phyloP scores from a whole-genome alignment of 2,797 vertebrate genomes.

The Lepus townsendii region DNA sequence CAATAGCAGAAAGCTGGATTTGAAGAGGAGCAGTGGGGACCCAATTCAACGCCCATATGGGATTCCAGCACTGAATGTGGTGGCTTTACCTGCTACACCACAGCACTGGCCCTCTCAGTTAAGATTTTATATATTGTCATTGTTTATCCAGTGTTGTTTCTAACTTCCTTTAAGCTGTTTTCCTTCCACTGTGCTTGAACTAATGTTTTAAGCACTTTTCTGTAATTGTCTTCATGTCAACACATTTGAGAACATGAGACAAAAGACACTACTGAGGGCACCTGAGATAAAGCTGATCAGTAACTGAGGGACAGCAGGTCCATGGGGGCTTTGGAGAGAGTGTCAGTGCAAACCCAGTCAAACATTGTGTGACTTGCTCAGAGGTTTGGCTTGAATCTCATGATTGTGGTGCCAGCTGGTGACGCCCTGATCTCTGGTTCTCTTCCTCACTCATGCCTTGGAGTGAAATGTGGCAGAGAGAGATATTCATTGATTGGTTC shows the following conservation, averaged over 20 bases:
- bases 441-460: rapidly evolving
- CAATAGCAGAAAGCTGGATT: too few species aligned
- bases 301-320: rapidly evolving
- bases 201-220: background rate
- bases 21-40: too few species aligned
- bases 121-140: rapidly evolving
- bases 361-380: rapidly evolving
- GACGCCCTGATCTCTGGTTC: background rate
- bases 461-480: background rate
- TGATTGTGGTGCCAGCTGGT: rapidly evolving
- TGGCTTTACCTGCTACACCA: too few species aligned
- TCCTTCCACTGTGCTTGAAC: background rate
- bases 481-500: too few species aligned
- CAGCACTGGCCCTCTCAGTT: too few species aligned
- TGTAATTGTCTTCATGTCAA: background rate
- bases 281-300: background rate
- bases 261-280: rapidly evolving
- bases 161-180: background rate
- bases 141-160: background rate
- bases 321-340: rapidly evolving
- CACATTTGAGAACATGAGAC: background rate
- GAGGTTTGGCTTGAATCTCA: rapidly evolving
- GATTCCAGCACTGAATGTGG: too few species aligned
- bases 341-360: too few species aligned
- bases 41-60: too few species aligned